phyloP scores from a whole-genome alignment of 2,888 invertebrate genomes.

The Drosophila peninsularis region DNA sequence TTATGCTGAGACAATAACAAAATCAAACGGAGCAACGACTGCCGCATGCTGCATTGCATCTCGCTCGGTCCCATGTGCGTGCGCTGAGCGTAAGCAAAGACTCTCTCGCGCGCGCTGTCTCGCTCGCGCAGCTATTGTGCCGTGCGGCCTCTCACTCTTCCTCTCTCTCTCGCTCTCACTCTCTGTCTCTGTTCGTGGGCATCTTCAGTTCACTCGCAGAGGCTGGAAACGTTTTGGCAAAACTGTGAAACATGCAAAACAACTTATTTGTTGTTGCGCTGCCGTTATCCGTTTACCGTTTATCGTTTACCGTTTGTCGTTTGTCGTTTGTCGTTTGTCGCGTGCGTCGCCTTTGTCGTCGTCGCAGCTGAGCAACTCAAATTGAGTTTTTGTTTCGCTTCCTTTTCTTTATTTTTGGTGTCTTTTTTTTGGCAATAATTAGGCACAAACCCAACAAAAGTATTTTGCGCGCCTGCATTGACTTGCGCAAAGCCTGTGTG shows the following conservation, averaged over 20 bases:
- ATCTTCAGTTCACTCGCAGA: slow-evolving; percentile 29
- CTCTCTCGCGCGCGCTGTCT: slow-evolving; percentile 15
- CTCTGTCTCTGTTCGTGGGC: slow-evolving; percentile 28
- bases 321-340: slow-evolving; percentile 17
- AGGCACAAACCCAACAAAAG: slow-evolving; percentile 4
- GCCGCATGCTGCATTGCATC: slow-evolving; percentile 43
- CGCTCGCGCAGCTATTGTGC: slow-evolving; percentile 1
- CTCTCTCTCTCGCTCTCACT: not conserved
- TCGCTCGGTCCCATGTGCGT: slow-evolving; percentile 28
- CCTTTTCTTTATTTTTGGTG: not conserved
- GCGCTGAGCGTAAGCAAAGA: slow-evolving; percentile 13
- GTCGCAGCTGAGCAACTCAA: slow-evolving; percentile 9
- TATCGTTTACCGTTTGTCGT: too few species aligned
- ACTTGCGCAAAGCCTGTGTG: slow-evolving; percentile 41
- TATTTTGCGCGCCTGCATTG: slow-evolving; percentile 42
- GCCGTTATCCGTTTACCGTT: slow-evolving; percentile 27
- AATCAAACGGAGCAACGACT: slow-evolving; percentile 27
- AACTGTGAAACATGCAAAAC: slow-evolving; percentile 63
- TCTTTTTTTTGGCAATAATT: slow-evolving; percentile 10
- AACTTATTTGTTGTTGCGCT: slow-evolving; percentile 47
- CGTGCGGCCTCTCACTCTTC: not conserved
- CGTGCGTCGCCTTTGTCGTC: slow-evolving; percentile 16
- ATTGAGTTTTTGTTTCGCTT: not conserved
- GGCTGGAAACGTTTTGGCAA: slow-evolving; percentile 68
- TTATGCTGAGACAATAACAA: slow-evolving; percentile 38